A percentile compares a stretch with the other conserved stretches of the same genome.
These are phyloP conservation scores for Anastrepha obliqua DNA, from an alignment of 1,140 invertebrate genomes.

Conservation along the genomic window DNA sequence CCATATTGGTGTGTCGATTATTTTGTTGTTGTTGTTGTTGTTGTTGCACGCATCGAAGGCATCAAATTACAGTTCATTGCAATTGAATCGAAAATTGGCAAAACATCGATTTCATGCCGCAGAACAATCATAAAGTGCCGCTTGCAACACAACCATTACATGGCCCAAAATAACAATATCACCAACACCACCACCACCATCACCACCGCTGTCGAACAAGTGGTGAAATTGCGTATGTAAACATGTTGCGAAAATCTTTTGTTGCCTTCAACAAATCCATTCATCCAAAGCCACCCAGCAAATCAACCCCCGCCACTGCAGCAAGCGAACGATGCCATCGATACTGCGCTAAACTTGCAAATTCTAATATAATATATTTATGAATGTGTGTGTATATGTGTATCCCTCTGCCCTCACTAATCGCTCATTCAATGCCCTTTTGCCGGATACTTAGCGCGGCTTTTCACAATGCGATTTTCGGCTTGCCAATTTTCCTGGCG, in stretches of 20 bases:
- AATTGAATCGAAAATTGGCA: constrained; percentile 74
- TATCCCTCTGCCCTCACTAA: background rate
- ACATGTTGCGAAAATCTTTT: constrained; percentile 72
- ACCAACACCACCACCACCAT: constrained; percentile 53
- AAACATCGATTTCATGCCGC: constrained; percentile 74
- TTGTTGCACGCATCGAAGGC: constrained; percentile 5
- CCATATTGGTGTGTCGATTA: background rate
- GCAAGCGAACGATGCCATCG: background rate
- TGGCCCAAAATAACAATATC: constrained; percentile 59
- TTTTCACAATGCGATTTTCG: constrained; percentile 74
- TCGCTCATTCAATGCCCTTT: constrained; percentile 51
- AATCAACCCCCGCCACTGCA: background rate
- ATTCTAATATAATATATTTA: background rate
- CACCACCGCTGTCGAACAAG: background rate
- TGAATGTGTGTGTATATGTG: background rate
- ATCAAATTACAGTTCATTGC: constrained; percentile 63
- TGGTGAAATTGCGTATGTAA: constrained; percentile 61
- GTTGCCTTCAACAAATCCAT: constrained; percentile 49
- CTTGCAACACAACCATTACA: constrained; percentile 10
- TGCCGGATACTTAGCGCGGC: constrained; percentile 73
- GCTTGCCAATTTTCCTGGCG: constrained; percentile 69
- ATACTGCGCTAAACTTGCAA: constrained; percentile 35
- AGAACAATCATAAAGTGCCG: constrained; percentile 74
- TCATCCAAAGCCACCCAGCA: constrained; percentile 28
- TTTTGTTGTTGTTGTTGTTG: constrained; percentile 8